phyloP scores from a whole-genome alignment of 1,140 invertebrate species.

The Zaprionus capensis region DNA sequence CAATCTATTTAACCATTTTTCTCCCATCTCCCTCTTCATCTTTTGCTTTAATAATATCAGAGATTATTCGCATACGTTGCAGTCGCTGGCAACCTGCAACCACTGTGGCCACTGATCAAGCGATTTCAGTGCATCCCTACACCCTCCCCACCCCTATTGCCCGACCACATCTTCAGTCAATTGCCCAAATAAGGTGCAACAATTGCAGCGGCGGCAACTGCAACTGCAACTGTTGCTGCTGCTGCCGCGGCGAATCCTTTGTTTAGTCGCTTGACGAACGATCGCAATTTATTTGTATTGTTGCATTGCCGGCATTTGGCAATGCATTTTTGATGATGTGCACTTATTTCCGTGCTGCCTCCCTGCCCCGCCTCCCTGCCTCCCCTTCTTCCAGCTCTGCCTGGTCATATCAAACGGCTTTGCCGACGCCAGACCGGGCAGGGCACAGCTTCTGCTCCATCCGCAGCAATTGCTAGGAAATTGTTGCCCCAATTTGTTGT shows the following conservation, averaged over 20 bases:
- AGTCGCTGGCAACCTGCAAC: background rate
- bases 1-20: background rate
- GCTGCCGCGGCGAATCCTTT: slow-evolving; percentile 62
- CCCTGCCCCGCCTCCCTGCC: background rate
- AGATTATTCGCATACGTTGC: background rate
- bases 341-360: slow-evolving; percentile 53
- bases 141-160: background rate
- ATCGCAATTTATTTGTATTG: slow-evolving; percentile 82
- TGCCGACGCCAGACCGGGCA: slow-evolving; percentile 47
- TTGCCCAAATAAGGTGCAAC: slow-evolving; percentile 80
- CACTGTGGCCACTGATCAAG: slow-evolving; percentile 50
- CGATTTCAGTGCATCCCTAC: background rate
- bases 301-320: slow-evolving; percentile 77
- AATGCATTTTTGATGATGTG: slow-evolving; percentile 75
- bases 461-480: slow-evolving; percentile 48
- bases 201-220: slow-evolving; percentile 57
- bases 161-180: slow-evolving; percentile 41
- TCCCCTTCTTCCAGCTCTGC: background rate
- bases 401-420: slow-evolving; percentile 57
- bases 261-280: slow-evolving; percentile 73
- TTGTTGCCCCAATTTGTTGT: slow-evolving; percentile 57
- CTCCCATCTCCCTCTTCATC: too few species aligned
- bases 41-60: background rate
- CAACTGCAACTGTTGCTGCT: slow-evolving; percentile 33
- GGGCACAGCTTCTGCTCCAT: slow-evolving; percentile 9